Conservation (phyloP, 2,797 vertebrate species). For the Cuniculus paca region DNA sequence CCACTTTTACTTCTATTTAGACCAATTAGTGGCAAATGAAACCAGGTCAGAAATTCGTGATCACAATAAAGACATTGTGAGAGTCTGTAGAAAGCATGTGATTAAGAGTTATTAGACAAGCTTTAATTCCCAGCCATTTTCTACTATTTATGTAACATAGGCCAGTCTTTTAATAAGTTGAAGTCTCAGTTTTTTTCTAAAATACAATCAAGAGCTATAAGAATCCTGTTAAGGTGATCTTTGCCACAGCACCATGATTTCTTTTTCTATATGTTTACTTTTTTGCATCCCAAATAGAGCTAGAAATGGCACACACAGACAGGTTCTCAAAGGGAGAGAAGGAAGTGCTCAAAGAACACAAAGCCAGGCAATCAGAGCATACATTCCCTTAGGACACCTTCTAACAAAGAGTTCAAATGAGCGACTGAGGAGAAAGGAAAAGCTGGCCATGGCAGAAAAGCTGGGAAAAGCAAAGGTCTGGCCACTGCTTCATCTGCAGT, state of each 20-base stretch:
- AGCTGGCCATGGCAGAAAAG: neutral
- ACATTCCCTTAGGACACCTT: constrained; percentile 4
- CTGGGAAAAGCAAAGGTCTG: constrained; percentile 42
- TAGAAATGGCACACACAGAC: neutral
- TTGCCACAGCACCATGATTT: constrained; percentile 35
- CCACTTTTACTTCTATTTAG: constrained; percentile 19
- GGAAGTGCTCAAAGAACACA: constrained; percentile 53
- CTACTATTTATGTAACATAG: neutral
- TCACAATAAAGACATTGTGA: neutral
- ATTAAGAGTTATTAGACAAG: neutral
- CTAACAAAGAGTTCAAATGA: constrained; percentile 70
- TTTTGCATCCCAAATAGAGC: constrained; percentile 22
- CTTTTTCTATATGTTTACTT: neutral
- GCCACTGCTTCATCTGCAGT: constrained; percentile 41
- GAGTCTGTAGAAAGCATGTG: neutral
- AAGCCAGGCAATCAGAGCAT: constrained; percentile 42
- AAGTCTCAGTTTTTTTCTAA: neutral
- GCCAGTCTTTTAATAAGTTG: neutral
- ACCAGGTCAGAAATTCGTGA: neutral
- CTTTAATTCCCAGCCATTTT: neutral
- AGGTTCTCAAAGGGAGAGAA: constrained; percentile 60
- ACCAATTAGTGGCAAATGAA: constrained; percentile 59
- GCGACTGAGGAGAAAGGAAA: constrained; percentile 41
- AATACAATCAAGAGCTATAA: neutral
- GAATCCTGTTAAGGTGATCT: neutral